Base-by-base conservation (phyloP, 2,888 invertebrate species). In the Pyrrhosoma nymphula region DNA sequence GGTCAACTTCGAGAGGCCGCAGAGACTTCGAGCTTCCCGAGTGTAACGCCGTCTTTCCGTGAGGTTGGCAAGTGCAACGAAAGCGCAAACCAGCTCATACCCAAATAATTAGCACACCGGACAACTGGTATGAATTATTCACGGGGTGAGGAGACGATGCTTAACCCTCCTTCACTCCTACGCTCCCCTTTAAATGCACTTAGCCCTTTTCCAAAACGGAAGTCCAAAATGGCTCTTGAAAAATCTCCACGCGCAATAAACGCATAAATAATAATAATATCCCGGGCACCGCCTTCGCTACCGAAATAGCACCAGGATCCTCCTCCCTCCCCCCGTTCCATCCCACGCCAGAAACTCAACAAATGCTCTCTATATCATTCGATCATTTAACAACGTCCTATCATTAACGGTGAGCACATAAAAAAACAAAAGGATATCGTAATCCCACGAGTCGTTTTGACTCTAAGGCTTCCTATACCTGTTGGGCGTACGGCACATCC, bases 401-500 rank as follows among this genome's bases (percentile, higher is more conserved):
- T 82, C 82, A 82, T 82, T 82, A 82, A 82, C 82, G 30, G 82
- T 16, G 16, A 82, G 35, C 82, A 60, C 60, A 82, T 82, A 82
- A 82, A 82, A 82, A 82, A 82, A 82, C 82, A 82, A 82, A 82
- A 82, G 82, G 35, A 35, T 35, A 35, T 82, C 82, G 82, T 0
- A 82, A 82, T 26, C 35, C 82, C 82, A 16, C 30, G 35, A 18
- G 82, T 82, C 82, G 82, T 82, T 82, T 35, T 30, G 82, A 82
- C 12, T 82, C 82, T 6, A 14, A 26, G 30, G 82, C 82, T 82
- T 82, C 30, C 82, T 82, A 26, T 30, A 82, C 82, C 82, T 82
- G 82, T 82, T 82, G 82, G 82, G 82, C 82, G 82, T 82, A 82
- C 30, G 82, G 82, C 82, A 82, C 82, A 30, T 82, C 82, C 82